A percentile compares a stretch with the other conserved stretches of the same genome.
Conservation (phyloP, 2,113 vertebrate species). For the Saimiri boliviensis region DNA sequence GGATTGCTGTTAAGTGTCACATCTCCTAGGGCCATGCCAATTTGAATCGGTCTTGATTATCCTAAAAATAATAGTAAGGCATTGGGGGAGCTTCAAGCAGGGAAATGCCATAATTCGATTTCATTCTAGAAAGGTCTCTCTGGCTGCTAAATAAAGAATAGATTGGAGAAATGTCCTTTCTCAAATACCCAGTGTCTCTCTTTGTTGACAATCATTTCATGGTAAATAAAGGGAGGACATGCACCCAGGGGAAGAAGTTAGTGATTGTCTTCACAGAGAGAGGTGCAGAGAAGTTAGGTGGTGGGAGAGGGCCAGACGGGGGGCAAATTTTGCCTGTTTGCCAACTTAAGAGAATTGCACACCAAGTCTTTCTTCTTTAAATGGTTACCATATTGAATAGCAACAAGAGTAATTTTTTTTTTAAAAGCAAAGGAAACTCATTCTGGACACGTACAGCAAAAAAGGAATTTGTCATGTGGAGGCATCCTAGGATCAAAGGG, state of each 20-base stretch:
- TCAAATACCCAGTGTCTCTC: neutral
- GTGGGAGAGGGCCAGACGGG: accelerated
- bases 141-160: neutral
- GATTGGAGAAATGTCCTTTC: neutral
- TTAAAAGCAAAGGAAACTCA: neutral
- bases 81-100: neutral
- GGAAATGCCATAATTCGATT: neutral
- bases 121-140: neutral
- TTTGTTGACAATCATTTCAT: neutral
- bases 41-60: neutral
- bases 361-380: neutral
- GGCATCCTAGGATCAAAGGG: neutral
- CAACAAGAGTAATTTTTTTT: neutral
- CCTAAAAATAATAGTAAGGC: neutral
- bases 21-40: neutral
- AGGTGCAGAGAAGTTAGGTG: neutral
- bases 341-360: neutral
- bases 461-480: neutral
- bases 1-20: neutral
- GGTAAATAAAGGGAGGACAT: neutral
- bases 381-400: neutral
- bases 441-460: neutral
- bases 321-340: neutral
- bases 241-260: neutral
- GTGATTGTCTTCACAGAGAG: neutral